Base-by-base conservation (phyloP, 2,888 invertebrate genomes). In the Petrolisthes cinctipes region DNA sequence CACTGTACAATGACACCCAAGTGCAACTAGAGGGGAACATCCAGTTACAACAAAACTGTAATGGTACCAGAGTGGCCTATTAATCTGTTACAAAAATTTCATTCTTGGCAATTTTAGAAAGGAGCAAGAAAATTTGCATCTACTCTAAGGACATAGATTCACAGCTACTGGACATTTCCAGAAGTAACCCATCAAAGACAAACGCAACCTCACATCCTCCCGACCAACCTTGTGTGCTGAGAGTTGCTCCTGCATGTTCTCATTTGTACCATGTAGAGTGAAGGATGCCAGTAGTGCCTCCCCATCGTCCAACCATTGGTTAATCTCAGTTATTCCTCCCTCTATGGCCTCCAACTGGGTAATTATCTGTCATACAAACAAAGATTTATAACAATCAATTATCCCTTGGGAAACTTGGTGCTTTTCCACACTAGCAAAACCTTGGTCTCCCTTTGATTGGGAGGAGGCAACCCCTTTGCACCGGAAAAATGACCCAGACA, bases 321-420 rank as follows among this genome's bases (percentile, higher is more conserved):
- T 95, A 83, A 98, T 96, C 93, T 98, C 98, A 90, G 94, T 94
- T 92, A 97, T 96, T 0, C 98, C 98, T 11, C 95, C 95, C 93
- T 98, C 97, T 88, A 98, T 93, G 0, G 97, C 97, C 93, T 98
- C 97, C 92, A 97, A 97, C 92, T 98, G 98, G 9, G 93, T 90
- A 92, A 91, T 83, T 17, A 87, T 89, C 90, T 90, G 85, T 81
- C 73, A 82, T 51, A 68, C 9, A 76, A 6, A 61, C 61, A 61
- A 9, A 61, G 61, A 61, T 61, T 61, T 61, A 14, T 37, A 37
- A 37, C 37, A 37, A 37, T 2, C 2, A 0, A 37, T 37, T 37
- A 37, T 37, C 37, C 37, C 37, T 37, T 37, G 37, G 37, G 37
- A 37, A 37, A 37, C 37, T 37, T 37, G 37, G 37, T 2, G 37